phyloP scores from a whole-genome alignment of 2,797 vertebrate species.

The Pseudomugil gertrudae region DNA sequence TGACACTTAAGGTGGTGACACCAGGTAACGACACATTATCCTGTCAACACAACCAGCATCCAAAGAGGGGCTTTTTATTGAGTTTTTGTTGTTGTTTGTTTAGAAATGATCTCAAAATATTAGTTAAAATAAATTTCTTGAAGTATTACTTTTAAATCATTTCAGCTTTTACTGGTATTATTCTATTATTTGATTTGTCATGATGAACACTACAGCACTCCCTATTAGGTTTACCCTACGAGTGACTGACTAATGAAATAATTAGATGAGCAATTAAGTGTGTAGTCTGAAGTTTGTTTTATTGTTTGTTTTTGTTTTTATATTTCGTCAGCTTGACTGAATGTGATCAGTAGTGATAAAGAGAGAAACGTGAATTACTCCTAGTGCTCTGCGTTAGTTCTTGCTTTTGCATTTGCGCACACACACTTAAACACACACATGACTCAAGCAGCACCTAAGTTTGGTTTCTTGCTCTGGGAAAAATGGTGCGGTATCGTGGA shows the following conservation, averaged over 20 bases:
- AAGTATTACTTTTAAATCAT: neutral
- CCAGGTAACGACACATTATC: constrained; percentile 21
- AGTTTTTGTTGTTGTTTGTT: neutral
- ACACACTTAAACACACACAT: constrained; percentile 24
- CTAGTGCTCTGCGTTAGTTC: constrained; percentile 69
- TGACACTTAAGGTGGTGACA: constrained; percentile 33
- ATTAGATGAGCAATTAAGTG: constrained; percentile 68
- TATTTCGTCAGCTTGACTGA: constrained; percentile 66
- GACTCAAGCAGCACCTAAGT: constrained; percentile 20
- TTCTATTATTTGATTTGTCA: constrained; percentile 56
- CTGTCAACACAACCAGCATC: constrained; percentile 12
- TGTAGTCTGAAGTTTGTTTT: constrained; percentile 69
- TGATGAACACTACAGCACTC: constrained; percentile 46
- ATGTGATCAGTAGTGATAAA: constrained; percentile 54
- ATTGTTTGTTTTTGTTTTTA: constrained; percentile 66
- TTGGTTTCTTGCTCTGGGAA: constrained; percentile 53
- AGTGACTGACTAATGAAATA: constrained; percentile 52
- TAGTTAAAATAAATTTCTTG: constrained; percentile 2
- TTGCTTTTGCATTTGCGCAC: constrained; percentile 39
- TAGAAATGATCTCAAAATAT: neutral
- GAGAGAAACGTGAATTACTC: constrained; percentile 77
- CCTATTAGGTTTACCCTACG: constrained; percentile 44
- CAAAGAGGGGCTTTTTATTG: constrained; percentile 4
- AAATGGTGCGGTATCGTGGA: constrained; percentile 40
- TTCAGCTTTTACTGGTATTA: constrained; percentile 52